phyloP scores from a whole-genome alignment of 2,888 invertebrate species.

The Volucella bombylans region DNA sequence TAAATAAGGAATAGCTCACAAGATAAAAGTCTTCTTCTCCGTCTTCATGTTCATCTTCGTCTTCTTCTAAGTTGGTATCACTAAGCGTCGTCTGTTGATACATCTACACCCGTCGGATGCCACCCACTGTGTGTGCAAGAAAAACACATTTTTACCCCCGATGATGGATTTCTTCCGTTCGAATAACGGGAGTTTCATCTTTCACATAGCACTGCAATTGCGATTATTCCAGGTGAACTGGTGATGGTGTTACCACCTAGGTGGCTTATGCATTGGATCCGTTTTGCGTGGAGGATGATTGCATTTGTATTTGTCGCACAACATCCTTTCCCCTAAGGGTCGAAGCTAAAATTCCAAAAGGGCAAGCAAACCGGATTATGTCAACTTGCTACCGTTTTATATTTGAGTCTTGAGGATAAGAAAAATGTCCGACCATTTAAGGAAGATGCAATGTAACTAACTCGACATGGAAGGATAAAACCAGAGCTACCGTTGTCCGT shows the following conservation, averaged over 20 bases:
- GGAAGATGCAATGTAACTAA: constrained; percentile 19
- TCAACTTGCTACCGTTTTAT: constrained; percentile 33
- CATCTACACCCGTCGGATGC: constrained; percentile 6
- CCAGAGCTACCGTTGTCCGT: no score
- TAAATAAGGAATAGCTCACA: constrained; percentile 50
- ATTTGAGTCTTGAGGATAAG: constrained; percentile 3
- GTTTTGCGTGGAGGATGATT: constrained; percentile 43
- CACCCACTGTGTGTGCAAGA: neutral
- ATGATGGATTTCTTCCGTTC: constrained; percentile 69
- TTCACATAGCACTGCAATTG: constrained; percentile 66
- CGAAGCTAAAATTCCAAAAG: constrained; percentile 6
- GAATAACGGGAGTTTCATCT: constrained; percentile 61
- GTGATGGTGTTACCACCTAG: constrained; percentile 27
- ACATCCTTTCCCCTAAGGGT: constrained; percentile 7
- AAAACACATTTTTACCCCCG: constrained; percentile 45
- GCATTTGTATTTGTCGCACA: constrained; percentile 52
- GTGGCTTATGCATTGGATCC: constrained; percentile 29
- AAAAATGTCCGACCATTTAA: constrained; percentile 14
- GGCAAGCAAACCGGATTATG: constrained; percentile 48
- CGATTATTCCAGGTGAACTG: constrained; percentile 59
- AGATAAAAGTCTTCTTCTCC: constrained; percentile 49
- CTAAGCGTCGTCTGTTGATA: constrained; percentile 17
- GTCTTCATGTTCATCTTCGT: neutral
- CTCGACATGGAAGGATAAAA: no score
- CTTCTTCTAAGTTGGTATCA: neutral